Evolutionary conservation across 30 jellyfish, hydroid and myxozoan species (phyloP), one percentile per base, ranked within the genome.

Genomic region (Rhopilema esculentum): DNA sequence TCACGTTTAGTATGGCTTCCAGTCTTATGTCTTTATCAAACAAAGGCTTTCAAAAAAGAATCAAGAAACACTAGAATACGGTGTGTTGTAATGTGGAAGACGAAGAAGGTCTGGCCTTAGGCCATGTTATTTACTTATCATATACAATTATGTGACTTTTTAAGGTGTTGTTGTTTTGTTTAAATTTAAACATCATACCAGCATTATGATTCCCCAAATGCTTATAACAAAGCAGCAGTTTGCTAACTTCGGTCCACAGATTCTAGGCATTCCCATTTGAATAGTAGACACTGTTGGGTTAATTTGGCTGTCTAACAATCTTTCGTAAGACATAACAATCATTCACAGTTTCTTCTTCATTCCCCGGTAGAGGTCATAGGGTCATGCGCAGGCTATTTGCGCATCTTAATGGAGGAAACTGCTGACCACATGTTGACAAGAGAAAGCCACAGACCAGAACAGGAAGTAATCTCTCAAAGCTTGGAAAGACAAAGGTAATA

Each of bases 171-270:
- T n/a, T n/a, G n/a, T n/a, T n/a, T n/a, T n/a, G n/a, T n/a, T n/a
- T n/a, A n/a, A n/a, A n/a, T n/a, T n/a, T n/a, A n/a, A n/a, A 20
- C 26, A 64, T 30, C 97, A 75, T 88, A 93, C 98, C 97, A 93
- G 81, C 97, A 93, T 88, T 4, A 93, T 75, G 16, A 93, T 88
- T 30, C 98, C 98, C 98, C 98, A 93, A 8, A 93, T 79, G 91
- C 98, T 93, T 71, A 93, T 69, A 28, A 93, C 93, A 68, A 93
- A 93, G 88, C 98, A 93, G 81, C 98, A 93, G 50, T 84, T 93
- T 17, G 98, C 82, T 16, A 93, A 74, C 93, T 93, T 93, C 16
- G 97, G 98, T 49, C 98, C 98, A 88, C 98, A 93, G 63, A 92
- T 74, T 66, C 96, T 66, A 66, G 97, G 95, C 98, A 93, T 93